A percentile compares a stretch with the other conserved stretches of the same genome.
Conservation (phyloP, 2,888 invertebrate species). For the Caenorhabditis sp. region DNA sequence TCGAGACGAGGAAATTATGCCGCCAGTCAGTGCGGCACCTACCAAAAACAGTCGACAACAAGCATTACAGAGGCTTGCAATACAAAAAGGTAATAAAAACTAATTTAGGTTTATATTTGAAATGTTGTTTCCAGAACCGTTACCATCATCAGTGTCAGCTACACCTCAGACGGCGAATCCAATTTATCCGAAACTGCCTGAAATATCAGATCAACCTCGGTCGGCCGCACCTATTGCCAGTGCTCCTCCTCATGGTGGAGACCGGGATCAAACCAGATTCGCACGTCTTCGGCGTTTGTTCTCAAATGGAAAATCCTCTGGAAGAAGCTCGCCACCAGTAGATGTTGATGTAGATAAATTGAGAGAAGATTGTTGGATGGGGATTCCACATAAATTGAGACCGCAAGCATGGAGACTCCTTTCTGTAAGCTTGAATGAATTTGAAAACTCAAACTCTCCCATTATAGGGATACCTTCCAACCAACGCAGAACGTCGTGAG, state of each 20-base stretch:
- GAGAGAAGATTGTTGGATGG: constrained; percentile 89
- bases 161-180: constrained; percentile 70
- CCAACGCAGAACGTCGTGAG: constrained; percentile 92
- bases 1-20: constrained; percentile 78
- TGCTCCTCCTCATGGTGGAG: constrained; percentile 69
- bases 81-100: constrained; percentile 75
- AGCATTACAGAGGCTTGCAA: constrained; percentile 81
- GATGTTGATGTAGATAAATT: constrained; percentile 73
- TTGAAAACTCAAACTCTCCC: too few relatives aligned
- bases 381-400: constrained; percentile 93
- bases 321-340: constrained; percentile 70
- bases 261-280: constrained; percentile 73
- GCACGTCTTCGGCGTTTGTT: constrained; percentile 71
- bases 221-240: constrained; percentile 60
- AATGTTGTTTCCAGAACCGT: constrained; percentile 63
- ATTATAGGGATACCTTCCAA: constrained; percentile 92
- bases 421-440: constrained; percentile 85
- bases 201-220: constrained; percentile 71
- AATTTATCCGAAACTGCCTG: constrained; percentile 74
- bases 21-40: constrained; percentile 78
- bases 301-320: constrained; percentile 69
- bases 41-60: constrained; percentile 80
- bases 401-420: constrained; percentile 88
- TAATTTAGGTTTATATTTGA: neutral
- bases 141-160: constrained; percentile 63